Conservation (phyloP, 1,140 invertebrate species). For the Eriocheir sinensis region DNA sequence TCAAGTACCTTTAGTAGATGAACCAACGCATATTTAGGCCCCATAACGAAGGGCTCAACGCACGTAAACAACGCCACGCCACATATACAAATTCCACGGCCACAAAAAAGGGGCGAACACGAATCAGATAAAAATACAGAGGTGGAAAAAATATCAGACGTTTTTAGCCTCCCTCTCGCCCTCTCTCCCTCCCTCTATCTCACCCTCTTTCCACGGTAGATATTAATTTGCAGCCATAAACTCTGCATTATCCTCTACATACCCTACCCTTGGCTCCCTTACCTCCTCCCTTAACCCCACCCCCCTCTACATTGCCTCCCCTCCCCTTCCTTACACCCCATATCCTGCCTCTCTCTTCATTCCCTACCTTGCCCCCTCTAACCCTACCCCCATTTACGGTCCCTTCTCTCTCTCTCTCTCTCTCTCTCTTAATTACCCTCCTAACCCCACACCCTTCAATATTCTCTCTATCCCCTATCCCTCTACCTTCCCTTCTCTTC, state of each 20-base stretch:
- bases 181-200: neutral
- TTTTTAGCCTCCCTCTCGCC: neutral
- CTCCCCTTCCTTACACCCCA: no score
- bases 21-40: neutral
- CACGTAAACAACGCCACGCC: neutral
- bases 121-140: neutral
- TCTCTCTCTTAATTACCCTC: no score
- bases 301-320: no score
- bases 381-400: no score
- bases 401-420: no score
- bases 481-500: no score
- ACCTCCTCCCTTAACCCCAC: no score
- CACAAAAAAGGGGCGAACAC: neutral
- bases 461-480: no score
- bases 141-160: neutral
- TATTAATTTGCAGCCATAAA: conserved; percentile 8
- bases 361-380: no score
- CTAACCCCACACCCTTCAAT: no score
- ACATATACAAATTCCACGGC: neutral
- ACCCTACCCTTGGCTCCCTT: neutral
- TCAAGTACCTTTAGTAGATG: no score
- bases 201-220: neutral
- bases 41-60: neutral
- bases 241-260: neutral
- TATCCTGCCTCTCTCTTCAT: no score